phyloP scores from a whole-genome alignment of 2,888 invertebrate genomes.

The Epicampocera succincta region DNA sequence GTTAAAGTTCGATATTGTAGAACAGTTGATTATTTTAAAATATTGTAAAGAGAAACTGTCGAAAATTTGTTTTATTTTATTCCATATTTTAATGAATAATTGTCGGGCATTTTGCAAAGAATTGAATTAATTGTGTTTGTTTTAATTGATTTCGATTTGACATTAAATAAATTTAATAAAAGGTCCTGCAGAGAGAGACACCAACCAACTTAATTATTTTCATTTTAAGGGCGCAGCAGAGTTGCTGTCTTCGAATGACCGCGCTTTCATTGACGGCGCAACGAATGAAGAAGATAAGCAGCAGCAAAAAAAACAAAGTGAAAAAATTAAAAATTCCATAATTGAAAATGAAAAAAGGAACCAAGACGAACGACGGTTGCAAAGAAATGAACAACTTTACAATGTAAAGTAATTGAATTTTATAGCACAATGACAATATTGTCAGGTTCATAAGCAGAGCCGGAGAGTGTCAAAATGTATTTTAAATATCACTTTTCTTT shows the following conservation, averaged over 20 bases:
- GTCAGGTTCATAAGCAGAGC: conserved; percentile 47
- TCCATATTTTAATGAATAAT: too few relatives aligned
- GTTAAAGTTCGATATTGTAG: too few relatives aligned
- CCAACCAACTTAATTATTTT: conserved; percentile 37
- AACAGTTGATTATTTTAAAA: too few relatives aligned
- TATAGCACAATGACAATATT: conserved; percentile 59
- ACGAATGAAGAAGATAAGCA: background rate
- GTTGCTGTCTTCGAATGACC: too few relatives aligned
- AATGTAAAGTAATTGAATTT: conserved; percentile 65
- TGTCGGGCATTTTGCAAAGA: too few relatives aligned
- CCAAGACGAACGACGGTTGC: background rate
- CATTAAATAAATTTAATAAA: conserved; percentile 18
- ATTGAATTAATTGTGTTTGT: too few relatives aligned
- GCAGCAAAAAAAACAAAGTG: background rate
- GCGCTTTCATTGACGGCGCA: conserved; percentile 1
- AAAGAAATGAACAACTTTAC: conserved; percentile 44
- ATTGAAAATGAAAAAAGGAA: conserved; percentile 45
- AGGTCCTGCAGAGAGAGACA: background rate
- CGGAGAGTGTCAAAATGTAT: conserved; percentile 51
- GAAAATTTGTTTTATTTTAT: too few relatives aligned
- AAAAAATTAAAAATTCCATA: conserved; percentile 36
- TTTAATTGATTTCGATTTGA: conserved; percentile 40
- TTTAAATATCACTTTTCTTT: conserved; percentile 37
- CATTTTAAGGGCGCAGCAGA: conserved; percentile 31
- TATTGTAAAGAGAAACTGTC: too few relatives aligned